These are phyloP conservation scores for Tetraodon nigroviridis DNA, from an alignment of 2,113 vertebrate species.

Conservation along the genomic window DNA sequence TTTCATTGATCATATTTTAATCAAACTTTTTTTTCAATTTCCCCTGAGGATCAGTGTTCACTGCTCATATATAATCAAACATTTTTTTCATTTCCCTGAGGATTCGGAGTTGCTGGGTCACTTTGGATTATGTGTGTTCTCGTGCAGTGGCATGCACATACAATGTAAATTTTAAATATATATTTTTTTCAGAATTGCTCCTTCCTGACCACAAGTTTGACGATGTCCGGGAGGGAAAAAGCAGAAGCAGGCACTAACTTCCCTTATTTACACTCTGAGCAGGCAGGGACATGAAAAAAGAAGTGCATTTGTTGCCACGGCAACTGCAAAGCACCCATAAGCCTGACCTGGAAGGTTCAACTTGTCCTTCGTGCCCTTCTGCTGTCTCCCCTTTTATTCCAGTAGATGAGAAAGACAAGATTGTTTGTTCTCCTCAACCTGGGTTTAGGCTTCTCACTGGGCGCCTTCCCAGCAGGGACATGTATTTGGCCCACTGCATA, in stretches of 20 bases:
- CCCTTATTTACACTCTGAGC: constrained; percentile 39
- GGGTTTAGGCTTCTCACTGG: not conserved
- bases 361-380: constrained; percentile 21
- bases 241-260: constrained; percentile 16
- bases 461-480: constrained; percentile 17
- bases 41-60: too few species aligned
- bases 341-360: constrained; percentile 29
- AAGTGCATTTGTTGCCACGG: constrained; percentile 53
- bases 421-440: too few species aligned
- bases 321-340: constrained; percentile 43
- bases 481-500: constrained; percentile 2
- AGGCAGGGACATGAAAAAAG: constrained; percentile 20
- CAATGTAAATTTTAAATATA: too few species aligned
- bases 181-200: too few species aligned
- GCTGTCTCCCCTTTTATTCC: too few species aligned
- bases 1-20: not conserved
- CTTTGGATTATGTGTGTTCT: too few species aligned
- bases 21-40: too few species aligned
- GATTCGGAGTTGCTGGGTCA: too few species aligned
- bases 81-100: too few species aligned
- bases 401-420: too few species aligned
- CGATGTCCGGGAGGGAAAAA: constrained; percentile 15
- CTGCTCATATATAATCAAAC: too few species aligned
- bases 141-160: too few species aligned
- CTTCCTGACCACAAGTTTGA: not conserved